Percentiles rank a stretch among this genome's conserved stretches.
Conservation (phyloP, 2,113 vertebrate genomes). For the Heterotilapia buettikoferi region DNA sequence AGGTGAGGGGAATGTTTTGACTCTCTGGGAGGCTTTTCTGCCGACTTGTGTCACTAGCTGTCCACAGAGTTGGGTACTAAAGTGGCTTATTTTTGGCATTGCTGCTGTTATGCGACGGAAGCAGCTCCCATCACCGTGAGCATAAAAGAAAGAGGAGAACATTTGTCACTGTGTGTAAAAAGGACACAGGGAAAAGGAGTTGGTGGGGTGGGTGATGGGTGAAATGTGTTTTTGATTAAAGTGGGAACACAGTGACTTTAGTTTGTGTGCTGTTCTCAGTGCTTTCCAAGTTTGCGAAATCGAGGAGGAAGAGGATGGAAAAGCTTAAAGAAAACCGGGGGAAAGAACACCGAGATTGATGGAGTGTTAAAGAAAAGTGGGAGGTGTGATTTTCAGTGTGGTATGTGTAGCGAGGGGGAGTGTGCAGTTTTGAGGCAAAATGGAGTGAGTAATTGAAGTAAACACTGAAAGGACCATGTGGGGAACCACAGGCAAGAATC, state of each 20-base stretch:
- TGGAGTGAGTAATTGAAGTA: conserved; percentile 69
- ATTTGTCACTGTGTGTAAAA: conserved; percentile 60
- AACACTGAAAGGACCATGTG: conserved; percentile 60
- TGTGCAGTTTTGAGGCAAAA: conserved; percentile 59
- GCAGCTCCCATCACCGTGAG: conserved; percentile 10
- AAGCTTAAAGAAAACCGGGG: conserved; percentile 19
- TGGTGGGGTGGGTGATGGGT: not conserved
- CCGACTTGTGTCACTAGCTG: conserved; percentile 7
- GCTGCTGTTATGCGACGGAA: conserved; percentile 28
- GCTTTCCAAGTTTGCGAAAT: conserved; percentile 62
- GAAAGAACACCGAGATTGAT: conserved; percentile 45
- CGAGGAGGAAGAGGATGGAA: conserved; percentile 31
- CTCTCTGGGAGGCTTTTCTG: not conserved
- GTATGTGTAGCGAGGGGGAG: conserved; percentile 56
- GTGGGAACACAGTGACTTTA: conserved; percentile 56
- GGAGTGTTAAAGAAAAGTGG: conserved; percentile 48
- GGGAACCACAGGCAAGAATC: conserved; percentile 48
- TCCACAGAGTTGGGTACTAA: conserved; percentile 16
- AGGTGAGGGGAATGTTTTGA: conserved; percentile 39
- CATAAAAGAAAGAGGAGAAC: conserved; percentile 55
- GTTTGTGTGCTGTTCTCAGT: conserved; percentile 57
- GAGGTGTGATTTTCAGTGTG: conserved; percentile 59
- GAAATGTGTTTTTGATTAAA: conserved; percentile 76
- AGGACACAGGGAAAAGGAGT: conserved; percentile 24
- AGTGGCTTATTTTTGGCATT: conserved; percentile 44